A percentile compares a stretch with the other conserved stretches of the same genome.
These are phyloP conservation scores for Hydropsyche tenuis DNA, from an alignment of 1,140 invertebrate genomes.

Conservation along the genomic window DNA sequence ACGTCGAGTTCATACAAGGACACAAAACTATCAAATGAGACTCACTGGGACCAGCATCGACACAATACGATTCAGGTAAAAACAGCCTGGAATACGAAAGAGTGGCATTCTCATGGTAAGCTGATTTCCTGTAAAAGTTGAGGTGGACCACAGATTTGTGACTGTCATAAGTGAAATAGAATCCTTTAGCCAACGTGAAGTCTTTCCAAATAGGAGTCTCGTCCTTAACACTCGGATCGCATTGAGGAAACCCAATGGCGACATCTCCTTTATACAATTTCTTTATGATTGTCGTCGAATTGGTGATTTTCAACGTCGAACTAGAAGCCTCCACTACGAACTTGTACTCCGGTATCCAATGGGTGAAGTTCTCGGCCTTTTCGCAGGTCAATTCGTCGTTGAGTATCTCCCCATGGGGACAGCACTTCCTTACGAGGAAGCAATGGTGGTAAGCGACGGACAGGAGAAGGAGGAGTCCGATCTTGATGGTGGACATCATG, in stretches of 20 bases:
- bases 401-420: slow-evolving; percentile 29
- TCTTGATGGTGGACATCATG: neutral
- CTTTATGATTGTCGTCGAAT: slow-evolving; percentile 27
- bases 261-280: slow-evolving; percentile 35
- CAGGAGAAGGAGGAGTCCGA: neutral
- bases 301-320: slow-evolving; percentile 36
- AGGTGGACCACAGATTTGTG: slow-evolving; percentile 37
- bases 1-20: slow-evolving; percentile 40
- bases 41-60: slow-evolving; percentile 35
- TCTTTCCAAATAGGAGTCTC: slow-evolving; percentile 37
- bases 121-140: slow-evolving; percentile 40
- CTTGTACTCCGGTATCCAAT: slow-evolving; percentile 40
- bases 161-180: slow-evolving; percentile 43
- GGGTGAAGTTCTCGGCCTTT: slow-evolving; percentile 17
- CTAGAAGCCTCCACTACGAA: slow-evolving; percentile 41
- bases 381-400: neutral
- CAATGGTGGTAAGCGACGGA: neutral
- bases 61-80: slow-evolving; percentile 42
- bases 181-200: slow-evolving; percentile 30
- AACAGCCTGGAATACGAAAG: slow-evolving; percentile 37
- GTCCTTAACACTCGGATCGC: slow-evolving; percentile 37
- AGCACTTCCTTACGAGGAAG: slow-evolving; percentile 44
- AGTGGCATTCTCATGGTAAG: slow-evolving; percentile 39
- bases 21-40: slow-evolving; percentile 39
- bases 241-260: slow-evolving; percentile 43